Conservation (phyloP, 2,888 invertebrate genomes). For the Cataglyphis altisquamis region DNA sequence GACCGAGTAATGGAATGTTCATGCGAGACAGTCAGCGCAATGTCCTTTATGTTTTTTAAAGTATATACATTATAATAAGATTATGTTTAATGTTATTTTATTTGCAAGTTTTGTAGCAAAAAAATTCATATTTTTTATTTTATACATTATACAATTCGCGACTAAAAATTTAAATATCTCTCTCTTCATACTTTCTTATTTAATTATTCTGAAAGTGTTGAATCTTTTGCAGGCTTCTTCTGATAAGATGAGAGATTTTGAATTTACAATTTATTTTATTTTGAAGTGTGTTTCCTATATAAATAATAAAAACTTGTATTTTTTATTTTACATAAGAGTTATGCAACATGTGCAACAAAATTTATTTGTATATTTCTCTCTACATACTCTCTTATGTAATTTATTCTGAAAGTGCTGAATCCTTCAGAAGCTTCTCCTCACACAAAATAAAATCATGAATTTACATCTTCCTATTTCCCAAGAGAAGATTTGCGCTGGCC, state of each 20-base stretch:
- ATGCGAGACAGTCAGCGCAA: not conserved
- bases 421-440: not conserved
- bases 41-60: not conserved
- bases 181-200: not conserved
- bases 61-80: not conserved
- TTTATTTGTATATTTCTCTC: not conserved
- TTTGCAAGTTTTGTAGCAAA: not conserved
- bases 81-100: not conserved
- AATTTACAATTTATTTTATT: not conserved
- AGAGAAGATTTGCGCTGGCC: not conserved
- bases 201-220: not conserved
- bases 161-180: not conserved
- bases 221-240: not conserved
- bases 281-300: not conserved
- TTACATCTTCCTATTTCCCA: not conserved
- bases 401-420: not conserved
- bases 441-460: not conserved
- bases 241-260: not conserved
- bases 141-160: not conserved
- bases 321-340: constrained; percentile 9
- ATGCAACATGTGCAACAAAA: not conserved
- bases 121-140: not conserved
- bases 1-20: not conserved
- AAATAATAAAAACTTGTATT: not conserved
- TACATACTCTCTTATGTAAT: not conserved